phyloP scores from a whole-genome alignment of 2,888 invertebrate genomes.

The Cerceris rybyensis region DNA sequence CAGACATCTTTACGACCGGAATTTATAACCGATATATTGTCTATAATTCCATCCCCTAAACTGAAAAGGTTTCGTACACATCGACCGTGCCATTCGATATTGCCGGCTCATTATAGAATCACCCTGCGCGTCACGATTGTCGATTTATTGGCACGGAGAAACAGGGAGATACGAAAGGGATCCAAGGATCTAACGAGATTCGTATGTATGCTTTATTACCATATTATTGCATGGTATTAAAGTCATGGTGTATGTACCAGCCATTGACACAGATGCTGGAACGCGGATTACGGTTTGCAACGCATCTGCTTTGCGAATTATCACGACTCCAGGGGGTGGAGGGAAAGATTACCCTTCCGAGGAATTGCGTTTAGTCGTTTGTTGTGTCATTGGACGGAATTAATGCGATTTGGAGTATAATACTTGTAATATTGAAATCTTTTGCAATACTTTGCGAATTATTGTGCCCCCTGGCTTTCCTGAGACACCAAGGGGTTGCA shows the following conservation, averaged over 20 bases:
- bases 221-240: conserved; percentile 55
- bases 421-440: too few relatives aligned
- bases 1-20: conserved; percentile 78
- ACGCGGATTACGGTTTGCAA: conserved; percentile 15
- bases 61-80: too few relatives aligned
- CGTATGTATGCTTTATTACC: conserved; percentile 59
- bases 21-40: conserved; percentile 73
- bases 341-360: background rate
- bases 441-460: too few relatives aligned
- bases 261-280: background rate
- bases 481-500: too few relatives aligned
- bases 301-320: conserved; percentile 34
- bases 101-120: conserved; percentile 45
- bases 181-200: conserved; percentile 52
- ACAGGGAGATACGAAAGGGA: conserved; percentile 34
- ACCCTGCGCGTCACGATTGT: conserved; percentile 43
- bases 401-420: too few relatives aligned
- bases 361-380: too few relatives aligned
- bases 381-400: too few relatives aligned
- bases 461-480: too few relatives aligned
- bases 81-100: conserved; percentile 34
- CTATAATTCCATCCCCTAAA: conserved; percentile 13
- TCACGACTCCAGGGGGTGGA: too few relatives aligned
- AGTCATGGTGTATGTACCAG: conserved; percentile 27
- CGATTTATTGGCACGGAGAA: conserved; percentile 60